Conservation (phyloP, 2,113 vertebrate genomes). For the Glaucomys volans region DNA sequence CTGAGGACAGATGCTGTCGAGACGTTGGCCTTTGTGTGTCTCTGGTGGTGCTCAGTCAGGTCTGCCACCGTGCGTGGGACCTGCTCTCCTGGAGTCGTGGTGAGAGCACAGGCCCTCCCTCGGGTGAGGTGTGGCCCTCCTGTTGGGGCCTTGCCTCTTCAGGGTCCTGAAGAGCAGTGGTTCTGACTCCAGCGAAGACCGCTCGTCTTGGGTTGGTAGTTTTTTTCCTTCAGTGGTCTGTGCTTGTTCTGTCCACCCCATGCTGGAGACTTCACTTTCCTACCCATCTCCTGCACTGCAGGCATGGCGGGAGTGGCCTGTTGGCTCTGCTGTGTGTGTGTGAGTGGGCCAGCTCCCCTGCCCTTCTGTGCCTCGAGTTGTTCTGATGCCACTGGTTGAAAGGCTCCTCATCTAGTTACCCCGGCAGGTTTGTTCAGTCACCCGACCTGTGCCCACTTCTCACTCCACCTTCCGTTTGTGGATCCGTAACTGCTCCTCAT, state of each 20-base stretch:
- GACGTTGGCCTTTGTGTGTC: not conserved
- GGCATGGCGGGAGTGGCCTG: no score
- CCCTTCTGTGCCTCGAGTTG: not conserved
- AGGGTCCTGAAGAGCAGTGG: not conserved
- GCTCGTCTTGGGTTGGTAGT: no score
- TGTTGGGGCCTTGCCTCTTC: no score
- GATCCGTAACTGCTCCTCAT: not conserved
- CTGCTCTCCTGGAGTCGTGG: not conserved
- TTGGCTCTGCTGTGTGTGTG: not conserved
- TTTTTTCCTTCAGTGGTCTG: not conserved
- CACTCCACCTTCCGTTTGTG: not conserved
- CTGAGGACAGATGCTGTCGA: not conserved
- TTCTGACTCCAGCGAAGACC: not conserved
- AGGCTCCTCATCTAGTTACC: not conserved
- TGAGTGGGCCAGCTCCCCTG: no score
- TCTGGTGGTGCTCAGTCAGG: not conserved
- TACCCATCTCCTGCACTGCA: rapidly evolving
- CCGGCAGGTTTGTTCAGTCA: not conserved
- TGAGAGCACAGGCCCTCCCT: not conserved
- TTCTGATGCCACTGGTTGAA: not conserved
- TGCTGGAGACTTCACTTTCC: not conserved
- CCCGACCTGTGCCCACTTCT: not conserved
- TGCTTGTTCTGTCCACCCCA: not conserved
- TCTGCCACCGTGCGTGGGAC: no score
- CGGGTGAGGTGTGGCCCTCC: no score